These are phyloP conservation scores for Halichondria panicea DNA, from an alignment of 37 sponge, comb jelly and placozoan genomes.

Conservation along the genomic window DNA sequence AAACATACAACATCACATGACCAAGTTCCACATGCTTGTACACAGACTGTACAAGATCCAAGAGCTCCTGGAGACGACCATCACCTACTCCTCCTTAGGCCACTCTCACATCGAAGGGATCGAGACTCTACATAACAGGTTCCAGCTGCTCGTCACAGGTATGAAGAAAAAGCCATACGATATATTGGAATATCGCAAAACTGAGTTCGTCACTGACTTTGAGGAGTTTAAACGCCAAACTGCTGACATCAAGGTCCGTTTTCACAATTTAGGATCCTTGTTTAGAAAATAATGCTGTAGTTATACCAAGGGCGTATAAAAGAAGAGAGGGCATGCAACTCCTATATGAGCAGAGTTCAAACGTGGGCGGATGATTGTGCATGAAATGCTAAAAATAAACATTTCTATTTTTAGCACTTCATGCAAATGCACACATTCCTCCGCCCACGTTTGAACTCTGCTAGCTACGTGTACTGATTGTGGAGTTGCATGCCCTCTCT, in stretches of 20 bases:
- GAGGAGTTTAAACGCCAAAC: slow-evolving; percentile 87
- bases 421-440: too few species aligned
- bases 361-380: too few species aligned
- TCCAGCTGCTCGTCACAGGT: slow-evolving; percentile 62
- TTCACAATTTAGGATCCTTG: neutral
- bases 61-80: slow-evolving; percentile 68
- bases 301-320: too few species aligned
- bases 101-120: slow-evolving; percentile 93
- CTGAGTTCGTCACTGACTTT: slow-evolving; percentile 90
- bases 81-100: slow-evolving; percentile 71
- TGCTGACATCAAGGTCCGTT: slow-evolving; percentile 64
- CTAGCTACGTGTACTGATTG: too few species aligned
- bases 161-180: slow-evolving; percentile 96
- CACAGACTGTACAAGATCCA: slow-evolving; percentile 71
- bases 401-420: too few species aligned
- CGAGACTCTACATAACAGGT: slow-evolving; percentile 73
- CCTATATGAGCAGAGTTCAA: too few species aligned
- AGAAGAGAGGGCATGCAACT: too few species aligned
- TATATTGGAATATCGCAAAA: slow-evolving; percentile 79
- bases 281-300: too few species aligned
- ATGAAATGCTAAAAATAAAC: too few species aligned
- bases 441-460: too few species aligned
- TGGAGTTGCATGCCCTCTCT: too few species aligned
- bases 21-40: neutral
- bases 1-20: too few species aligned